phyloP scores from a whole-genome alignment of 2,113 vertebrate genomes.

The Sardina pilchardus region DNA sequence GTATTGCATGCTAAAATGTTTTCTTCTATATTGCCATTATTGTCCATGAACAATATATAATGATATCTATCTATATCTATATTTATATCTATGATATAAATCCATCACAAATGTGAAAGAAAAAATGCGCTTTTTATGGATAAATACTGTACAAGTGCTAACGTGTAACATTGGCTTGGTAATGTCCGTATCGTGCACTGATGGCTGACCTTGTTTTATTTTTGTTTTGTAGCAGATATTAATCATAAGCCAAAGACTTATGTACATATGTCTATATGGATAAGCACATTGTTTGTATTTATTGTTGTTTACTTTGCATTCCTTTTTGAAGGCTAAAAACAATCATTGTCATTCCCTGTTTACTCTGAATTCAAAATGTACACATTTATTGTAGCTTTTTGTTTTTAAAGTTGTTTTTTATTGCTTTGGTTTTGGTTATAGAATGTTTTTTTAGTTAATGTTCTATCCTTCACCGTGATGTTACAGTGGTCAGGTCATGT shows the following conservation, averaged over 20 bases:
- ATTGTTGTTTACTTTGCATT: constrained; percentile 97
- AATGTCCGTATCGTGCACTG: constrained; percentile 88
- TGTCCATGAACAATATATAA: constrained; percentile 39
- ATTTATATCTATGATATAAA: constrained; percentile 47
- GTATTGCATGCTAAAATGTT: constrained; percentile 79
- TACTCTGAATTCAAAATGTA: constrained; percentile 77
- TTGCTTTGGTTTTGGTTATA: constrained; percentile 79
- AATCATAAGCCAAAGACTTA: constrained; percentile 99
- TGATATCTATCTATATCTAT: constrained; percentile 37
- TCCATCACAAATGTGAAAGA: constrained; percentile 70
- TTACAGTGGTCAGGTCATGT: constrained; percentile 80
- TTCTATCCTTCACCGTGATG: constrained; percentile 69
- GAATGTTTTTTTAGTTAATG: constrained; percentile 75
- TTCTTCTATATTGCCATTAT: constrained; percentile 43
- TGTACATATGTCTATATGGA: constrained; percentile 99
- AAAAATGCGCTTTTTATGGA: constrained; percentile 70
- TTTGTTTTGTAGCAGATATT: constrained; percentile 85
- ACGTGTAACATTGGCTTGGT: constrained; percentile 79
- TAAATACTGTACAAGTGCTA: constrained; percentile 66
- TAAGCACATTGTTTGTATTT: constrained; percentile 99
- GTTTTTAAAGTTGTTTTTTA: constrained; percentile 82
- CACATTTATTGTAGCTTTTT: constrained; percentile 89
- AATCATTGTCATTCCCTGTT: constrained; percentile 79
- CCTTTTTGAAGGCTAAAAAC: constrained; percentile 87
- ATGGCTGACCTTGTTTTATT: constrained; percentile 79